Evolutionary conservation across 2,797 vertebrate genomes (phyloP).

Genomic region (Phrynocephalus vlangalii): DNA sequence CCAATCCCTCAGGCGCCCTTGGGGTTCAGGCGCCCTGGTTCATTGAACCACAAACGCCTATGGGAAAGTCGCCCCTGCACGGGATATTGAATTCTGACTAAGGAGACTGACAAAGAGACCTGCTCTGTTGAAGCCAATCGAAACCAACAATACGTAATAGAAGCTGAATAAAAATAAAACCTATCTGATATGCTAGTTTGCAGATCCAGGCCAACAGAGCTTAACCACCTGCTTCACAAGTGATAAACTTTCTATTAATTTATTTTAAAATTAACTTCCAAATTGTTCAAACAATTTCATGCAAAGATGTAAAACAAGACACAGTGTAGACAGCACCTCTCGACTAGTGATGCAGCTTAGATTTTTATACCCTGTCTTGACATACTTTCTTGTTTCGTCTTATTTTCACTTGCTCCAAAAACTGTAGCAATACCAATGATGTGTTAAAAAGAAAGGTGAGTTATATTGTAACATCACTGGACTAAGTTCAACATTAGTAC

Average conservation of each 20-base stretch:
- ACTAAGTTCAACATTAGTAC: background rate
- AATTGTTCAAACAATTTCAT: background rate
- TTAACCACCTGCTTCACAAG: background rate
- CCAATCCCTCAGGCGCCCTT: no score
- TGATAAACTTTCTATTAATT: background rate
- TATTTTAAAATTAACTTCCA: slow-evolving; percentile 20
- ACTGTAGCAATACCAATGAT: background rate
- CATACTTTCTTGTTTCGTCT: background rate
- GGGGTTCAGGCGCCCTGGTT: no score
- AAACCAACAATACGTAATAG: accelerated
- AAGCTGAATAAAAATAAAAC: background rate
- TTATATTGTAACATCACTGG: background rate
- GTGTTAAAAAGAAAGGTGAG: background rate
- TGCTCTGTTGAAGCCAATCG: background rate
- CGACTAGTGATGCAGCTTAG: background rate
- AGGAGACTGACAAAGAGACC: background rate
- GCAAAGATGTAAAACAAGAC: background rate
- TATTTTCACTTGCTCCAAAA: background rate
- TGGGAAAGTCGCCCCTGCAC: no score
- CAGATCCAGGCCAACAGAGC: background rate
- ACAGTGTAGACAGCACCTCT: background rate
- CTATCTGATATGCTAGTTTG: background rate
- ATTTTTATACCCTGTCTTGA: background rate
- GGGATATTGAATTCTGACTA: accelerated
- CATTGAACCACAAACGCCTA: no score